Percentiles rank a stretch among this genome's conserved stretches.
phyloP scores from a whole-genome alignment of 2,888 invertebrate species.

The Siphlonurus alternatus region DNA sequence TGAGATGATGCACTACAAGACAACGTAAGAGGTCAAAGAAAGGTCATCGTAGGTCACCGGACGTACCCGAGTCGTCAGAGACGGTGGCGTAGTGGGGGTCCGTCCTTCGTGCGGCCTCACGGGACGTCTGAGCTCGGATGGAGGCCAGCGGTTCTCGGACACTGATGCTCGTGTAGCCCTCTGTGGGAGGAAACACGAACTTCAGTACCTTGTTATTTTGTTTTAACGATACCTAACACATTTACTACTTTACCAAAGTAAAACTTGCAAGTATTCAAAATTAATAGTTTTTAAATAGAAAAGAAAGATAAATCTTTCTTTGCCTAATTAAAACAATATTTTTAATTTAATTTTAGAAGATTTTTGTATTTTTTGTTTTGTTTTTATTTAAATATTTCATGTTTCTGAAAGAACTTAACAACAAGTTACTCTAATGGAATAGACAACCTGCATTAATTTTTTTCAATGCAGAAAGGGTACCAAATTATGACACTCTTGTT shows the following conservation, averaged over 20 bases:
- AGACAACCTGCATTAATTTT: too few species aligned
- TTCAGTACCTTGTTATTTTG: too few species aligned
- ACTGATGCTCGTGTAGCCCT: slow-evolving; percentile 83
- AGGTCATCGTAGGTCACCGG: neutral
- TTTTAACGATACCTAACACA: too few species aligned
- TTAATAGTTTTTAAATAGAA: too few species aligned
- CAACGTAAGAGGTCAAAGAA: neutral
- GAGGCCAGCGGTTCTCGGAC: slow-evolving; percentile 75
- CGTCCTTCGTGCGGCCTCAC: slow-evolving; percentile 15
- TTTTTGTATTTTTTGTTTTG: too few species aligned
- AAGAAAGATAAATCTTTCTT: too few species aligned
- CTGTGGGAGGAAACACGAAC: too few species aligned
- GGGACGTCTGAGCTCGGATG: slow-evolving; percentile 44
- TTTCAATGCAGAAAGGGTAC: too few species aligned
- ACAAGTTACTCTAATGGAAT: too few species aligned
- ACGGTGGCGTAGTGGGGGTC: slow-evolving; percentile 78
- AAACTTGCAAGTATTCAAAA: neutral
- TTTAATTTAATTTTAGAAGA: slow-evolving; percentile 1
- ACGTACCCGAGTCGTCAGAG: slow-evolving; percentile 71
- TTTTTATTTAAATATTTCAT: too few species aligned
- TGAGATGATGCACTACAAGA: neutral
- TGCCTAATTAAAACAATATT: slow-evolving; percentile 6
- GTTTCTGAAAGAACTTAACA: too few species aligned
- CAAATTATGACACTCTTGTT: too few species aligned
- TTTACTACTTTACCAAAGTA: neutral